Percentiles rank a stretch among this genome's conserved stretches.
phyloP scores from a whole-genome alignment of 2,113 vertebrate species.

The Oxyruncus cristatus region DNA sequence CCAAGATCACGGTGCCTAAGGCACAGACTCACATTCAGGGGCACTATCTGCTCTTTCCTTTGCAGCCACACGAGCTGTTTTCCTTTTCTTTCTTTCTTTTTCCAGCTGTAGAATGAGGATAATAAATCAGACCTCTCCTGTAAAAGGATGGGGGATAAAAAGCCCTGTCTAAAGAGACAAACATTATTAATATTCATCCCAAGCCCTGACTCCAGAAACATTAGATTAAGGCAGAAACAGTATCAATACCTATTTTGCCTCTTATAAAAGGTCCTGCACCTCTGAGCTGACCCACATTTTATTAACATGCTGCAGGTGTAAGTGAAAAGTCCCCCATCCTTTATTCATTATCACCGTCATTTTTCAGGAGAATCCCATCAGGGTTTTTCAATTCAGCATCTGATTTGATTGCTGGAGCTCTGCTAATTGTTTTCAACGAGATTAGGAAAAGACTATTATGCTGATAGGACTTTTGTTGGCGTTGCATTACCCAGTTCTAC shows the following conservation, averaged over 20 bases:
- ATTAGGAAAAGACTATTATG: slow-evolving; percentile 11
- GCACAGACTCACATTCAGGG: not conserved
- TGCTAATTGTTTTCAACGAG: slow-evolving; percentile 34
- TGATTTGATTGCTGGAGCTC: slow-evolving; percentile 4
- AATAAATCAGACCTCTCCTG: not conserved
- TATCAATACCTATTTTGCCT: not conserved
- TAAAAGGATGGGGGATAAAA: not conserved
- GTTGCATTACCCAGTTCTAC: not conserved
- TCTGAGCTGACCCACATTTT: not conserved
- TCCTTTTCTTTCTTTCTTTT: not conserved
- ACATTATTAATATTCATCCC: not conserved
- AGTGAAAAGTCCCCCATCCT: not conserved
- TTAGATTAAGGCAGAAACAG: slow-evolving; percentile 7
- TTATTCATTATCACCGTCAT: not conserved
- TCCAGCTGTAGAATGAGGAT: not conserved
- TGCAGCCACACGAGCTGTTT: rapidly evolving
- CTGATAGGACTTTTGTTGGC: not conserved
- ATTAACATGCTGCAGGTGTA: not conserved
- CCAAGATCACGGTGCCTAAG: not conserved
- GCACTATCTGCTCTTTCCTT: not conserved
- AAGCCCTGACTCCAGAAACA: not conserved
- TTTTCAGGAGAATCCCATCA: slow-evolving; percentile 26
- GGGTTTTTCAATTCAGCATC: not conserved
- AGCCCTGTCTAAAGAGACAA: not conserved
- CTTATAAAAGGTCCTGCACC: not conserved